A percentile compares a stretch with the other conserved stretches of the same genome.
Evolutionary conservation across 1,140 invertebrate species (phyloP).

Genomic region (Hylaeus anthracinus): DNA sequence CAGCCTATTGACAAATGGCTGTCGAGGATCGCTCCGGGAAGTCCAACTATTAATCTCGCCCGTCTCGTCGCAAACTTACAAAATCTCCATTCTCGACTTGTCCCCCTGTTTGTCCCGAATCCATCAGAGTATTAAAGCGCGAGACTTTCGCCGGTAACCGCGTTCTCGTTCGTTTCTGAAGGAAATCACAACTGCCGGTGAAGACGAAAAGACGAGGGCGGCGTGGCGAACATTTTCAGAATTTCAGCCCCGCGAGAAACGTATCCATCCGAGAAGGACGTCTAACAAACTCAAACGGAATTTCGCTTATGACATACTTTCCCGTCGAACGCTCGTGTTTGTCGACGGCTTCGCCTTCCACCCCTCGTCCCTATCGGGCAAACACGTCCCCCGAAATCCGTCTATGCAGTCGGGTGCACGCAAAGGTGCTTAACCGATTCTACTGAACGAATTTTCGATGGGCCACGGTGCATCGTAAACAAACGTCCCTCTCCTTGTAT

Average conservation of each 20-base stretch:
- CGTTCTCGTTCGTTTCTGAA: slow-evolving; percentile 20
- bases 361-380: slow-evolving; percentile 26
- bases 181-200: neutral
- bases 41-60: no score
- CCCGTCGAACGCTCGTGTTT: slow-evolving; percentile 47
- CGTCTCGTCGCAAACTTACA: no score
- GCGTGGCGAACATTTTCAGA: slow-evolving; percentile 23
- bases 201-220: neutral
- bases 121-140: neutral
- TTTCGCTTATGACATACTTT: slow-evolving; percentile 55
- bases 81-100: no score
- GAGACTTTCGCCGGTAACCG: neutral
- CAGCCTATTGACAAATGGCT: no score
- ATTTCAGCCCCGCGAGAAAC: neutral
- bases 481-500: neutral
- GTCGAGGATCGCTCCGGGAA: no score
- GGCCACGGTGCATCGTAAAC: neutral
- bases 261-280: no score
- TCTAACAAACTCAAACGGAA: slow-evolving; percentile 54
- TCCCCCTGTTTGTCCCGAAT: no score
- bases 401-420: slow-evolving; percentile 2
- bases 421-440: neutral
- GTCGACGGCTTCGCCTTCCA: slow-evolving; percentile 35
- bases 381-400: slow-evolving; percentile 28
- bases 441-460: neutral